Conservation (phyloP, 1,140 invertebrate species). For the Aphaenogaster ashmeadi region DNA sequence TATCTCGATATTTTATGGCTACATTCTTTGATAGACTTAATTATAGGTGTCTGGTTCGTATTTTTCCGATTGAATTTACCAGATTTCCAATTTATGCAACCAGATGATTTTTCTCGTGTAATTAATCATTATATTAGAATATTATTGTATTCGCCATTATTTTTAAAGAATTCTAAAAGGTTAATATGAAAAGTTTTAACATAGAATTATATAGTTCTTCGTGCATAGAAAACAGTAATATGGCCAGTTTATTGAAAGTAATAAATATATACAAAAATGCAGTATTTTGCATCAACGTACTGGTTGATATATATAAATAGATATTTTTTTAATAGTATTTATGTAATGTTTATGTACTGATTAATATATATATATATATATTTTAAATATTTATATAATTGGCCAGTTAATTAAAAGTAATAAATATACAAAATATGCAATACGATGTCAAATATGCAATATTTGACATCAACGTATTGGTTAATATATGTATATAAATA, state of each 20-base stretch:
- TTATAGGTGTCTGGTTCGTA: too few species aligned
- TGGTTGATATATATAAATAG: not conserved
- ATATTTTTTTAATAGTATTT: not conserved
- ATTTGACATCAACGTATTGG: not conserved
- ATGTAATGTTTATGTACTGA: not conserved
- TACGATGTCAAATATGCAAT: not conserved
- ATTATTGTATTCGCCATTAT: not conserved
- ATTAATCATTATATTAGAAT: not conserved
- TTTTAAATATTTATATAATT: not conserved
- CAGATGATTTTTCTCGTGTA: too few species aligned
- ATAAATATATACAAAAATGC: not conserved
- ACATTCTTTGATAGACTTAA: too few species aligned
- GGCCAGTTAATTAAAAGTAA: not conserved
- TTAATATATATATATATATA: not conserved
- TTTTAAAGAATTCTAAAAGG: not conserved
- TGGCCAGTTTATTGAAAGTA: not conserved
- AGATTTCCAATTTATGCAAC: too few species aligned
- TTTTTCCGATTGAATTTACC: too few species aligned
- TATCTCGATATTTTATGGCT: too few species aligned
- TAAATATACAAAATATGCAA: not conserved
- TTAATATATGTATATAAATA: not conserved
- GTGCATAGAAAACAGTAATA: not conserved
- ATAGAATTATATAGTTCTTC: not conserved
- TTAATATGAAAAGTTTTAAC: not conserved
- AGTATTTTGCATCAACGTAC: not conserved